phyloP scores from a whole-genome alignment of 2,797 vertebrate species.

The Ctenopoma kingsleyae region DNA sequence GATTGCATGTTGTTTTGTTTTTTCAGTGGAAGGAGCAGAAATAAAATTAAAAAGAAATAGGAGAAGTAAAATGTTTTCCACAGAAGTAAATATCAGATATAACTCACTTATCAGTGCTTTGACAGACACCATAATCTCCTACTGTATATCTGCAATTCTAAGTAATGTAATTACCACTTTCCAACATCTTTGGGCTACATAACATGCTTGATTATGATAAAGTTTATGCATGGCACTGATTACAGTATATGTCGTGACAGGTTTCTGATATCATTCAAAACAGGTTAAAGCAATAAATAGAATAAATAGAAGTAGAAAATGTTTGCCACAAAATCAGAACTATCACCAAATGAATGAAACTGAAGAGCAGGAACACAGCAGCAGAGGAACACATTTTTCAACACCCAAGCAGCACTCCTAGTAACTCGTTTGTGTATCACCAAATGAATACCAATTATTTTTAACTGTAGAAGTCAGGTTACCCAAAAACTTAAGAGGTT shows the following conservation, averaged over 20 bases:
- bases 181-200: conserved; percentile 30
- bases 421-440: no score
- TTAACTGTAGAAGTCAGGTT: neutral
- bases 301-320: conserved; percentile 9
- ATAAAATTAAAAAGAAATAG: neutral
- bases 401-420: no score
- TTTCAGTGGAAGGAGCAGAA: conserved; percentile 8
- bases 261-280: conserved; percentile 23
- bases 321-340: neutral
- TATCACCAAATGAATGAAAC: conserved; percentile 22
- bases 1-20: neutral
- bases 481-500: neutral
- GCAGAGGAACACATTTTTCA: no score
- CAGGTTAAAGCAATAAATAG: neutral
- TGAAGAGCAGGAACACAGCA: no score
- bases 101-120: neutral
- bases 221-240: conserved; percentile 23
- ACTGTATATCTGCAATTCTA: conserved; percentile 29
- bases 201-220: conserved; percentile 21
- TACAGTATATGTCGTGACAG: conserved; percentile 1
- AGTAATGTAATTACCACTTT: conserved; percentile 33
- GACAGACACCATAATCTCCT: conserved; percentile 16
- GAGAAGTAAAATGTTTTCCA: neutral
- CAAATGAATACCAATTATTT: conserved; percentile 26
- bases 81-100: neutral